Percentiles rank a stretch among this genome's conserved stretches.
These are phyloP conservation scores for Poecile montanus DNA, from an alignment of 2,797 vertebrate species.

Conservation along the genomic window DNA sequence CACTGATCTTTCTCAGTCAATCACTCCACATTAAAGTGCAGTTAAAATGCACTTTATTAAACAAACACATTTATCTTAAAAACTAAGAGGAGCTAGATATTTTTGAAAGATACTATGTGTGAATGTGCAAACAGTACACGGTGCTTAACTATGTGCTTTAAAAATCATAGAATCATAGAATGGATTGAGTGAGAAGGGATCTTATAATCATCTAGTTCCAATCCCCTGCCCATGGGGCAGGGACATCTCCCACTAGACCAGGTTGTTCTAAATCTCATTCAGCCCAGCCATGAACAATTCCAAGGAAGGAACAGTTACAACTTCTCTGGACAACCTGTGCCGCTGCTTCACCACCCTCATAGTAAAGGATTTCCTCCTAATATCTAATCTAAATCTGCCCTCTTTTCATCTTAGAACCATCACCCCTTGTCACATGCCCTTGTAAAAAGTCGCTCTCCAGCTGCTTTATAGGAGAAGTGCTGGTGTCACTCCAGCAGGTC, in stretches of 20 bases:
- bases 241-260: background rate
- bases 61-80: background rate
- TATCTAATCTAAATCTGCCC: background rate
- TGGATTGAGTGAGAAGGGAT: background rate
- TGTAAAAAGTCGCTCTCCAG: background rate
- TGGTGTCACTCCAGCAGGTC: background rate
- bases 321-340: background rate
- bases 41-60: too few relatives aligned
- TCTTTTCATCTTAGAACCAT: background rate
- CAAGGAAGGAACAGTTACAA: background rate
- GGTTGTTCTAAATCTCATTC: background rate
- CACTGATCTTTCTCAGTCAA: background rate
- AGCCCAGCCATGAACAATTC: background rate
- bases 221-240: background rate
- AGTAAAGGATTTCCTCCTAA: background rate
- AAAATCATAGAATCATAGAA: background rate
- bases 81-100: background rate
- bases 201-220: background rate
- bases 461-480: background rate
- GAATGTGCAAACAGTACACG: background rate
- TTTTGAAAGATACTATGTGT: background rate
- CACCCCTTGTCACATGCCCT: background rate
- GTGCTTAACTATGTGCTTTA: background rate
- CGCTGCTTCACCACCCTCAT: fast-evolving
- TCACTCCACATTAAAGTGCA: background rate